A percentile compares a stretch with the other conserved stretches of the same genome.
Evolutionary conservation across 2,888 invertebrate genomes (phyloP).

Genomic region (Clanis bilineata): DNA sequence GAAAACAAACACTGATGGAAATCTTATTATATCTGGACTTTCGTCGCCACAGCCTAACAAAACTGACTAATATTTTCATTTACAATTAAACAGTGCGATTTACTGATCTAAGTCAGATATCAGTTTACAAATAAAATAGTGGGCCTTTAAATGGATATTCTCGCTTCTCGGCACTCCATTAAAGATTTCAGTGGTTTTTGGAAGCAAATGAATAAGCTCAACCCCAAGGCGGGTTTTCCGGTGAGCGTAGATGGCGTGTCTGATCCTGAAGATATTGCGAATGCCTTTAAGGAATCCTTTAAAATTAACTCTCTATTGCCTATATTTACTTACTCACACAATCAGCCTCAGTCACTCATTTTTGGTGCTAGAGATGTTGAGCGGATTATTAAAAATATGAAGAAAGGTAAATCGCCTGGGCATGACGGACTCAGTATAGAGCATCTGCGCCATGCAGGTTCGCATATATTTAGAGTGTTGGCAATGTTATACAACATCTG

Average conservation of each 20-base stretch:
- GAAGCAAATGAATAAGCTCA: no score
- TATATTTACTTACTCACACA: not conserved
- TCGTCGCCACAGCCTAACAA: no score
- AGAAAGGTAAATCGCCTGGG: slow-evolving; percentile 1
- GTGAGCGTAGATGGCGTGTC: not conserved
- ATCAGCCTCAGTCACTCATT: not conserved
- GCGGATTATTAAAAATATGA: not conserved
- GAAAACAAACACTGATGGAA: no score
- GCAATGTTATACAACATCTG: not conserved
- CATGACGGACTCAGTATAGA: slow-evolving; percentile 5
- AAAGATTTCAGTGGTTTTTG: no score
- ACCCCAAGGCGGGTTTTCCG: no score
- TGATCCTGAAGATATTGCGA: not conserved
- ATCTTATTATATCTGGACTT: no score
- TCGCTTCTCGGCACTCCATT: no score
- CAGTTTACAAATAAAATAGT: no score
- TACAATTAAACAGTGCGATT: no score
- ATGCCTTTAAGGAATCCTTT: not conserved
- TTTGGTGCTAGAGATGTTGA: not conserved
- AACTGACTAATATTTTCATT: no score
- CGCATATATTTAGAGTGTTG: not conserved
- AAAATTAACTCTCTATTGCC: not conserved
- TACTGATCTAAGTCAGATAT: no score
- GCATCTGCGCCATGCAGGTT: not conserved
- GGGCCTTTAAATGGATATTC: no score